Conservation (phyloP, 2,888 invertebrate genomes). For the Penaeus monodon region DNA sequence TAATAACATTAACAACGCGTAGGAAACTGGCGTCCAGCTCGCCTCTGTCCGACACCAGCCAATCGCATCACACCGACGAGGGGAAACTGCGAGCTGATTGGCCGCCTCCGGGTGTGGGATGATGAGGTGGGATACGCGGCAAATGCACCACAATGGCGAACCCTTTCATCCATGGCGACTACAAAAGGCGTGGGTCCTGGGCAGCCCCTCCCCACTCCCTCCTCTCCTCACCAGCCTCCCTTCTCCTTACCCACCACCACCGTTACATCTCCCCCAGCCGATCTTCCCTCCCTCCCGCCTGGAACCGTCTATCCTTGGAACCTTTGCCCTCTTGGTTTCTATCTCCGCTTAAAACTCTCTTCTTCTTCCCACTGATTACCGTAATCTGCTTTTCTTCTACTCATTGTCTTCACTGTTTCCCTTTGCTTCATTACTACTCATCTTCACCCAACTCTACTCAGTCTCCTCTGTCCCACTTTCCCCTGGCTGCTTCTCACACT, state of each 20-base stretch:
- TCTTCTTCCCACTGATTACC: too few relatives aligned
- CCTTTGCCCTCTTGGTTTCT: too few relatives aligned
- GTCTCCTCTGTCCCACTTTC: slow-evolving; percentile 8
- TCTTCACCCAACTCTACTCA: background rate
- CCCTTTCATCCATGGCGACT: slow-evolving; percentile 46
- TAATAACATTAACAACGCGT: slow-evolving; percentile 42
- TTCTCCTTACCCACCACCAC: background rate
- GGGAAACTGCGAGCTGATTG: slow-evolving; percentile 25
- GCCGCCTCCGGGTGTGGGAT: slow-evolving; percentile 26
- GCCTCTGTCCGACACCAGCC: slow-evolving; percentile 13
- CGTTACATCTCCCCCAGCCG: too few relatives aligned
- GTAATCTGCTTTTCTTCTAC: too few relatives aligned
- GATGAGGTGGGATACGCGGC: slow-evolving; percentile 33
- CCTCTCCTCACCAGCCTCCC: background rate
- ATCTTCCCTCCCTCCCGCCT: background rate
- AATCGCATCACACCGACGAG: slow-evolving; percentile 21
- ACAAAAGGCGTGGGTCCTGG: slow-evolving; percentile 26
- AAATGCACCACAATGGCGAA: slow-evolving; percentile 45
- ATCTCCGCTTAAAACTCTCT: too few relatives aligned
- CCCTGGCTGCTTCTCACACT: background rate
- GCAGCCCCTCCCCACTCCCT: background rate
- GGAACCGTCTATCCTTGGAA: background rate
- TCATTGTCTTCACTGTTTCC: too few relatives aligned
- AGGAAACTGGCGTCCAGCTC: slow-evolving; percentile 13
- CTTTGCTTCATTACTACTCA: too few relatives aligned